Percentiles rank a stretch among this genome's conserved stretches.
phyloP scores from a whole-genome alignment of 2,113 vertebrate species.

The Petroica traversi region DNA sequence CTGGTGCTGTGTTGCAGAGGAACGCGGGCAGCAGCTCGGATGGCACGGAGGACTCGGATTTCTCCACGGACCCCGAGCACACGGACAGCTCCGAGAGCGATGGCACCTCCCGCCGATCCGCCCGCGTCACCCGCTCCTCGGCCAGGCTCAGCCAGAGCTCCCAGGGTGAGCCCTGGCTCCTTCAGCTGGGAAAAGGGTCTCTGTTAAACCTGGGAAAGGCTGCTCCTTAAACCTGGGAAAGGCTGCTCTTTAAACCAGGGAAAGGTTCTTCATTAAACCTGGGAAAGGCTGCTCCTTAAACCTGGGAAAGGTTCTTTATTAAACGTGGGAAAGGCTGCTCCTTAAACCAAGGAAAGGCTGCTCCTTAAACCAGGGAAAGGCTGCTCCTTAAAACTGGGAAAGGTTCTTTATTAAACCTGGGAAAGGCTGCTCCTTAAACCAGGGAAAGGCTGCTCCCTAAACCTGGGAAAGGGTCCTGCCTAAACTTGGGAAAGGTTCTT shows the following conservation, averaged over 20 bases:
- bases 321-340: not conserved
- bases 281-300: rapidly evolving
- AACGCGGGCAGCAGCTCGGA: conserved; percentile 96
- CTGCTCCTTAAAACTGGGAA: not conserved
- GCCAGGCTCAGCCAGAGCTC: conserved; percentile 95
- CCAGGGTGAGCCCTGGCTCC: conserved; percentile 82
- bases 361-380: not conserved
- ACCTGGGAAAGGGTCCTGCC: not conserved
- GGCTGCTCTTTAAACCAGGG: rapidly evolving
- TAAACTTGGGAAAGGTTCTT: too few species aligned
- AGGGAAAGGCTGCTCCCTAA: not conserved
- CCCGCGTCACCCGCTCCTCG: conserved; percentile 93
- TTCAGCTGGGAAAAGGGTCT: too few species aligned
- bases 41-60: conserved; percentile 96
- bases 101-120: conserved; percentile 84
- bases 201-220: too few species aligned
- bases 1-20: conserved; percentile 84
- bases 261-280: rapidly evolving
- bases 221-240: not conserved
- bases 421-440: too few species aligned
- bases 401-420: not conserved
- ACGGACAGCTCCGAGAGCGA: conserved; percentile 97
- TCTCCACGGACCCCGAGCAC: conserved; percentile 94
- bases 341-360: rapidly evolving
- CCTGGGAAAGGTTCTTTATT: not conserved